Evolutionary conservation across 2,888 invertebrate species (phyloP), one percentile per base, ranked within the genome.

Genomic region (Oscheius sp.): DNA sequence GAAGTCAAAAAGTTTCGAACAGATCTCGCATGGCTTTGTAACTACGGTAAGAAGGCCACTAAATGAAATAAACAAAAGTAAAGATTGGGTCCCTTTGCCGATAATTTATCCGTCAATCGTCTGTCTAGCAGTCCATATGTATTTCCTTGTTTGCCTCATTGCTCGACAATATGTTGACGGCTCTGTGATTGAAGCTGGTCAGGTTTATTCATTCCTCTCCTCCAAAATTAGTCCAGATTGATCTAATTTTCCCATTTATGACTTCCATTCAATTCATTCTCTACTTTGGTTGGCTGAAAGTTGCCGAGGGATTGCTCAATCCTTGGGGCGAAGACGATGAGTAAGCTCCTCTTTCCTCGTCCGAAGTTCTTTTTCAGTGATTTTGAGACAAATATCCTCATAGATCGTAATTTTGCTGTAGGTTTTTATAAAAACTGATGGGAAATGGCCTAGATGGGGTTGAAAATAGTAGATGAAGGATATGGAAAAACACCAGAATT

Each of bases 41-140:
- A 80, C 50, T 84, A 83, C 70, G n/a, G n/a, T n/a, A n/a, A n/a
- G n/a, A n/a, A n/a, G n/a, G n/a, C n/a, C n/a, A n/a, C n/a, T n/a
- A n/a, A n/a, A n/a, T n/a, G n/a, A n/a, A n/a, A n/a, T n/a, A n/a
- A n/a, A n/a, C n/a, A n/a, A n/a, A n/a, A n/a, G n/a, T n/a, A n/a
- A n/a, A n/a, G 85, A 85, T 63, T 85, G 85, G 85, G 76, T 84
- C 6, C 85, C 85, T 2, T 78, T 85, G 27, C 85, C 85, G 1
- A 75, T 85, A 29, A 76, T 82, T 37, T 85, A 85, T 69, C 84
- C 85, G 2, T 84, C 85, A 29, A 82, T 85, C 48, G 82, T 84
- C 33, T 84, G 81, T 61, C 63, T 85, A 3, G 82, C 82, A 12
- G 84, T 84, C 31, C 78, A 84, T 46, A 71, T 67, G 70, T 81